Conservation (phyloP, 1,140 invertebrate species). For the Tetranychus cinnabarinus region DNA sequence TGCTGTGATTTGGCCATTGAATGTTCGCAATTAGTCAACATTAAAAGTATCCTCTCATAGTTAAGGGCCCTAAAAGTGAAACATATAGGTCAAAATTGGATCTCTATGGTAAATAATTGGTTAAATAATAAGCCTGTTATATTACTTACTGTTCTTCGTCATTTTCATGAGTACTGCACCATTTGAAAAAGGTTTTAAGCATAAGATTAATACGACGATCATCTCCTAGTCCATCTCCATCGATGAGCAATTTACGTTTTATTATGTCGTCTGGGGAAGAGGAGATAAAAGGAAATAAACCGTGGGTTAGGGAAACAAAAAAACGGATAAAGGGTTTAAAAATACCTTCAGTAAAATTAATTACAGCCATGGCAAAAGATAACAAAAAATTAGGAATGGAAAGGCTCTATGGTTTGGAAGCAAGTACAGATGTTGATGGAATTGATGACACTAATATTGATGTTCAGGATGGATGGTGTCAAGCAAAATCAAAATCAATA, state of each 20-base stretch:
- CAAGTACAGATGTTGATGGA: no score
- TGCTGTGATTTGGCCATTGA: constrained; percentile 57
- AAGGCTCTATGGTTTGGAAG: no score
- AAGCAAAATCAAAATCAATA: no score
- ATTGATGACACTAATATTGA: no score
- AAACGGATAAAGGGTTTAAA: no score
- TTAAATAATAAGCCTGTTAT: not conserved
- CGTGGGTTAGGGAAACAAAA: no score
- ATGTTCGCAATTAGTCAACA: constrained; percentile 64
- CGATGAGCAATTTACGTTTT: constrained; percentile 59
- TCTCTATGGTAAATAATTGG: not conserved
- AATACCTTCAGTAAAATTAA: no score
- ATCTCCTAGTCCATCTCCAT: constrained; percentile 86
- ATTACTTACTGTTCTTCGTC: constrained; percentile 33
- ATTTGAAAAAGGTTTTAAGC: constrained; percentile 66
- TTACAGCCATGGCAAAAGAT: no score
- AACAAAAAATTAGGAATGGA: no score
- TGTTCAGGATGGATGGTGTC: no score
- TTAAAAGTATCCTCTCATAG: constrained; percentile 52
- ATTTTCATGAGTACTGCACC: constrained; percentile 43
- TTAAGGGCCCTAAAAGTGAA: constrained; percentile 13
- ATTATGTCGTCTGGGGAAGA: constrained; percentile 56
- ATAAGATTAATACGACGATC: constrained; percentile 63
- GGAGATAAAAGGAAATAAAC: no score
- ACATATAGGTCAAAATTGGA: not conserved